Percentiles rank a stretch among this genome's conserved stretches.
phyloP scores from a whole-genome alignment of 1,140 invertebrate species.

The Mamestra configurata region DNA sequence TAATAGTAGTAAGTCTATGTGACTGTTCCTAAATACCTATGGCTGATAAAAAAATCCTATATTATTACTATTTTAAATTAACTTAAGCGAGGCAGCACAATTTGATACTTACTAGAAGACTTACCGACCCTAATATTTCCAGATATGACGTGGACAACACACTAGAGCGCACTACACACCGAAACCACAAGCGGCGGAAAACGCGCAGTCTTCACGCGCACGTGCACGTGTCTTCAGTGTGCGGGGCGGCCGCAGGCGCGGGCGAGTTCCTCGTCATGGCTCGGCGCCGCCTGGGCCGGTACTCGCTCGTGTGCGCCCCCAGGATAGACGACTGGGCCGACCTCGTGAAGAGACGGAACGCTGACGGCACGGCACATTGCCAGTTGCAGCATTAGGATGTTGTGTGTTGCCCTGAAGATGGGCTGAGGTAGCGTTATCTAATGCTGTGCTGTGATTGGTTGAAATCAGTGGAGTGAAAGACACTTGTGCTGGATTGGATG shows the following conservation, averaged over 20 bases:
- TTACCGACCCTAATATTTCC: slow-evolving; percentile 48
- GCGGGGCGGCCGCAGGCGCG: slow-evolving; percentile 91
- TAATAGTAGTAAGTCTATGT: no score
- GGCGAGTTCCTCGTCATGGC: slow-evolving; percentile 95
- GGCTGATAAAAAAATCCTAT: no score
- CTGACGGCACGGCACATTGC: slow-evolving; percentile 90
- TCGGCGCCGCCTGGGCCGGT: slow-evolving; percentile 90
- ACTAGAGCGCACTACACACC: slow-evolving; percentile 57
- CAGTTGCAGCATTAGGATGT: slow-evolving; percentile 85
- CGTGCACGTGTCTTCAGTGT: slow-evolving; percentile 90
- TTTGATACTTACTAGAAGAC: no score
- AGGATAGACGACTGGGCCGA: slow-evolving; percentile 91
- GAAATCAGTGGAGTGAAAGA: background rate
- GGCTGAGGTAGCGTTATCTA: background rate
- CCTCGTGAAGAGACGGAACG: slow-evolving; percentile 89
- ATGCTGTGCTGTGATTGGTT: slow-evolving; percentile 30
- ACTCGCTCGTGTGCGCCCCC: slow-evolving; percentile 92
- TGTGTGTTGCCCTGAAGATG: background rate
- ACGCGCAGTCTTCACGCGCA: slow-evolving; percentile 74
- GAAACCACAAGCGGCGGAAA: slow-evolving; percentile 53
- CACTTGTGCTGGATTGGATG: background rate
- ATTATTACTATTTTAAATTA: no score
- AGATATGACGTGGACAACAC: slow-evolving; percentile 80
- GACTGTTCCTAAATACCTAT: no score
- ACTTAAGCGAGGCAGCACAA: no score